Evolutionary conservation across 2,888 invertebrate species (phyloP), one percentile per base, ranked within the genome.

Genomic region (Andrena bucephala): DNA sequence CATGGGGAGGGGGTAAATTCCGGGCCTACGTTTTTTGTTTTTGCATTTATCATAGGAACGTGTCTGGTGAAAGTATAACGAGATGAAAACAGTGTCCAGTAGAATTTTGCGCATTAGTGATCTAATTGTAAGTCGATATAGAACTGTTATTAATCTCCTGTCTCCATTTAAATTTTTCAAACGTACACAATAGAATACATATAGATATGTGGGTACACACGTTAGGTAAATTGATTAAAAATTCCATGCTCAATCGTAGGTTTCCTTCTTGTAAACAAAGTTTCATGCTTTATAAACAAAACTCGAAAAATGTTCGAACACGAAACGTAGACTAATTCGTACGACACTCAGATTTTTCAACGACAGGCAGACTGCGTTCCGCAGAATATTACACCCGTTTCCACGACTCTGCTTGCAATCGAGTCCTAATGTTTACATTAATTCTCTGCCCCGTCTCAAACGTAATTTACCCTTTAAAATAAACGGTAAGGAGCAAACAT

Each of bases 1-100:
- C 79, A 29, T 1, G 16, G 5, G 16, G 48, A 33, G 79, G 71
- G 42, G 79, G 71, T 50, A 54, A 50, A 33, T 60, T 78, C 52
- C 52, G 31, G 29, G 31, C 13, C 3, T 31, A 33, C 68, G 48
- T 63, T 50, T 50, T 10, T 66, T 57, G 2, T 20, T 24, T 67
- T 60, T 31, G 50, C 36, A 20, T 36, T n/a, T 24, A 13, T 3
- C 16, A 60, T 0, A 0, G 29, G 24, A 48, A n/a, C 50, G 60
- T 75, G 60, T 69, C 52, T n/a, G 8, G n/a, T 31, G 31, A 50
- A 67, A 50, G 1, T 50, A 13, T 52, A 29, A 6, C 13, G 7
- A 8, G 7, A 52, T 52, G 20, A 8, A 57, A 10, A 57, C 3
- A 57, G 24, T 24, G 10, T 27, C 10, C 0, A 10, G 20, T 27